Evolutionary conservation across 1,140 invertebrate species (phyloP).

Genomic region (Drosophila takahashii): DNA sequence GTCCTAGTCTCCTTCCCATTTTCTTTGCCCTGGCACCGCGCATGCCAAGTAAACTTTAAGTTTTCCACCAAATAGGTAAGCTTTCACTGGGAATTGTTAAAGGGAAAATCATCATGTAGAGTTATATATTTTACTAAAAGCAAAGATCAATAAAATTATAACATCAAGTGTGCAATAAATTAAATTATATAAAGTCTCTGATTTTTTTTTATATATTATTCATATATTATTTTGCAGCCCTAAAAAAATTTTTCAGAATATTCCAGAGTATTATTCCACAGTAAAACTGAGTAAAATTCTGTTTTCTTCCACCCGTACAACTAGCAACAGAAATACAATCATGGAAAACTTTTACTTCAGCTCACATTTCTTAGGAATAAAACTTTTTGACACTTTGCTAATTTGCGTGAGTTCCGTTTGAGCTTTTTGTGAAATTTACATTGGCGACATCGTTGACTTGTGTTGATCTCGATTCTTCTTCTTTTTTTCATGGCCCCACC

Average conservation of each 20-base stretch:
- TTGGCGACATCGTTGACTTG: slow-evolving; percentile 34
- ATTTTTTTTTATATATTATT: too few relatives aligned
- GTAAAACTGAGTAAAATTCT: background rate
- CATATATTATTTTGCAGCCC: too few relatives aligned
- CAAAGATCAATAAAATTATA: too few relatives aligned
- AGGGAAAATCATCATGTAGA: slow-evolving; percentile 37
- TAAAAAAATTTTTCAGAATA: too few relatives aligned
- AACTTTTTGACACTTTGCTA: slow-evolving; percentile 49
- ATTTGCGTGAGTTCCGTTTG: slow-evolving; percentile 39
- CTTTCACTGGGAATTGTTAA: background rate
- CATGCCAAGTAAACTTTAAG: slow-evolving; percentile 62
- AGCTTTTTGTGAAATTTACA: slow-evolving; percentile 40
- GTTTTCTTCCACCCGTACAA: background rate
- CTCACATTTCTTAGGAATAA: slow-evolving; percentile 13
- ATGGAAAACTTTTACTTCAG: slow-evolving; percentile 25
- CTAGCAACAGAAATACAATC: slow-evolving; percentile 30
- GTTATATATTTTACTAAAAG: background rate
- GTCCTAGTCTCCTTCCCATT: slow-evolving; percentile 14
- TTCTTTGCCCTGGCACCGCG: slow-evolving; percentile 19
- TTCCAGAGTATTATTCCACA: background rate
- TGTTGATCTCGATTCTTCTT: slow-evolving; percentile 25
- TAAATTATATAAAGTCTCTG: too few relatives aligned
- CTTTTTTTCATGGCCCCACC: background rate
- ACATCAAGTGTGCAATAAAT: too few relatives aligned
- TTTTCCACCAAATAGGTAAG: slow-evolving; percentile 31